Evolutionary conservation across 2,888 invertebrate species (phyloP), one percentile per base, ranked within the genome.

Genomic region (Entomobrya multifasciata): DNA sequence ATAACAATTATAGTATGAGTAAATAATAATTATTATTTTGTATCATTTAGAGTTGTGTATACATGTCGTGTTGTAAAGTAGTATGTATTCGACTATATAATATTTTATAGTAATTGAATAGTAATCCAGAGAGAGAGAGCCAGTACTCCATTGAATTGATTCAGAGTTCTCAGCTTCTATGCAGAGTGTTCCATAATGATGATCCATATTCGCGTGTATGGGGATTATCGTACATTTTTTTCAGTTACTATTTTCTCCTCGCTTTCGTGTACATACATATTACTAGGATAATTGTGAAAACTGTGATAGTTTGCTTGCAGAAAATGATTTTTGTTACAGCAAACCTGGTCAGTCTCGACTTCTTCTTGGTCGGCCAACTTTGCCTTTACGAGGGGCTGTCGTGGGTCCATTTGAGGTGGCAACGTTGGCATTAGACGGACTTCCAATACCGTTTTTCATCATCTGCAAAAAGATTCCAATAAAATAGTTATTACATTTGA

Each of bases 291-390:
- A n/a, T n/a, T n/a, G n/a, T n/a, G n/a, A n/a, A n/a, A n/a, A n/a
- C n/a, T n/a, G n/a, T n/a, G n/a, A n/a, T n/a, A n/a, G n/a, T n/a
- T n/a, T n/a, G n/a, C n/a, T n/a, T n/a, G n/a, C n/a, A n/a, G n/a
- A n/a, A n/a, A n/a, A 74, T 30, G 49, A 52, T 70, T 36, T 70
- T 76, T 76, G 52, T 36, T 52, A 30, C 74, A 80, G n/a, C n/a
- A n/a, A n/a, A n/a, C n/a, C n/a, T n/a, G 93, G 95, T 96, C 96
- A 97, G 95, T 97, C 97, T 93, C 97, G 95, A 94, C 96, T 96
- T 93, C 97, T 95, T 93, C 97, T 95, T 93, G 97, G 97, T 92
- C 97, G 94, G 88, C 97, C 97, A 92, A 96, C 96, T 93, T 97
- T 97, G 93, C 97, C 97, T 94, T 97, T 97, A 93, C 97, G 95